Evolutionary conservation across 1,140 invertebrate species (phyloP), one percentile per base, ranked within the genome.

Genomic region (Eubasilissa regina): DNA sequence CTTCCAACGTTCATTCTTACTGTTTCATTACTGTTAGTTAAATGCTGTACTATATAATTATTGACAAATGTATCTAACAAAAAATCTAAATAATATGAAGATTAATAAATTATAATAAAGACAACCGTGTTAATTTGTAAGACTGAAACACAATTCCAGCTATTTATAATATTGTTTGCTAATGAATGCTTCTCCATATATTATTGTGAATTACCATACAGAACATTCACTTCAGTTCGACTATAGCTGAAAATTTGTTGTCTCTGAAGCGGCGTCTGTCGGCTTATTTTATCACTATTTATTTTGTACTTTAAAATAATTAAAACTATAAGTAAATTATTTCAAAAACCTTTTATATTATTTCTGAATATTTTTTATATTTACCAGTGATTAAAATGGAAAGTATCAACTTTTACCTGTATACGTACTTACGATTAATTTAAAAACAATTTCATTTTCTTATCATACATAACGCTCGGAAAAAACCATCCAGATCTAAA

Each of bases 341-440:
- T 35, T 35, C 25, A 35, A 35, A 35, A 35, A 35, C 1, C 25
- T 35, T 35, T 35, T 1, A 3, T 21, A n/a, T 58, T 19, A 15
- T 58, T 58, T 56, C 1, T 21, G 17, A 8, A 15, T 15, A 15
- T 56, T 56, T 56, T 58, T 58, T 56, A 17, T 15, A 58, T 58
- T 19, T 58, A 19, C 55, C 55, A 21, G 55, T 58, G 55, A 4
- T 15, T 58, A 4, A 58, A 58, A 15, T 58, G 15, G 17, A 74
- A 77, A 74, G 35, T 17, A 72, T 15, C 15, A 44, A 75, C 64
- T 72, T 53, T 70, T 58, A 51, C 60, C 78, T 51, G 75, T 82
- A 82, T 82, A 80, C 78, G 81, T 82, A 82, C 81, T 82, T 82
- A 82, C 73, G 79, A 68, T 56, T 80, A 78, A 66, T 45, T 70